Evolutionary conservation across 2,888 invertebrate genomes (phyloP), one percentile per base, ranked within the genome.

Genomic region (Papilio elwesi): DNA sequence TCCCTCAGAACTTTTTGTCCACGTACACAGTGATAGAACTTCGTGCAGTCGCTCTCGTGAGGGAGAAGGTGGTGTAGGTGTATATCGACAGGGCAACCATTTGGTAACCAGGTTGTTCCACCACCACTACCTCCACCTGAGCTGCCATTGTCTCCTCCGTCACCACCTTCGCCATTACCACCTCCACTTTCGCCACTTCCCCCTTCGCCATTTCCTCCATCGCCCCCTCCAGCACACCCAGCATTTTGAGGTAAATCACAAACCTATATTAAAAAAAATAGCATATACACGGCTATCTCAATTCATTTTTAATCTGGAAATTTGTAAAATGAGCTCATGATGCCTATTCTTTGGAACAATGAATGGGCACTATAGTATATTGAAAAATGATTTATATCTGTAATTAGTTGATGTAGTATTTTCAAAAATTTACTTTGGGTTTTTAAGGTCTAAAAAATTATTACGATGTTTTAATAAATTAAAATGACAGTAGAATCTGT

Each of bases 21-120:
- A 11, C 76, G 74, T 0, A 81, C 79, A 68, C 90, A 90, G 63
- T 85, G 78, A 76, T 88, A 90, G 79, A 83, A 90, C 55, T 78
- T 82, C 9, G 74, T 67, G 74, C 90, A 90, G 6, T 85, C 76
- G 0, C 77, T 77, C 26, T 84, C 86, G 11, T 88, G 86, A 0
- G 89, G 87, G 2, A 90, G 63, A 0, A 88, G 81, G 4, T 80
- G 70, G 16, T 85, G 79, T 0, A 83, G 73, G 12, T 76, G 59
- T 55, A 77, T 82, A 69, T 85, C 78, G 4, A 76, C 78, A 0
- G 87, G 88, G 36, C 88, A 88, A 0, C 85, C 86, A 38, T 87
- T 87, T 0, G 80, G 80, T 0, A 85, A 74, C 13, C 68, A 53
- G 13, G n/a, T n/a, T 65, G 49, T 49, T 66, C 70, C 10, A 16